These are phyloP conservation scores for Halcyon malimbica DNA, from an alignment of 2,113 vertebrate species.

Conservation along the genomic window DNA sequence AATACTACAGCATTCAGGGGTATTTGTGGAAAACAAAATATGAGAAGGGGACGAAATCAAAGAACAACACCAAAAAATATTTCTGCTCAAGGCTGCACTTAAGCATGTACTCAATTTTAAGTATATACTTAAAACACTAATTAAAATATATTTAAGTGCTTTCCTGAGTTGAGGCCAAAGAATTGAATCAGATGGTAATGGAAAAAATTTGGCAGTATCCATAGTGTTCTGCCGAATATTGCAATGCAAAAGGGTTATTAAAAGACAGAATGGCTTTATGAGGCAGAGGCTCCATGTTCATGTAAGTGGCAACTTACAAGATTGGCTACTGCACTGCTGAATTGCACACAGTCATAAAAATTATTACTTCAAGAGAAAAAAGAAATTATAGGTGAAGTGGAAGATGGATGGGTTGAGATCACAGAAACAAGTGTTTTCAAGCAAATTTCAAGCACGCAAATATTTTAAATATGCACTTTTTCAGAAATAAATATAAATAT, in stretches of 20 bases:
- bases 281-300: background rate
- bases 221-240: background rate
- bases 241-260: background rate
- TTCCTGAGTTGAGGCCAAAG: conserved; percentile 14
- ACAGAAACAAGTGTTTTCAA: background rate
- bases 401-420: background rate
- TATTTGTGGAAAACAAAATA: background rate
- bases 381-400: background rate
- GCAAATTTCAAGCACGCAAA: background rate
- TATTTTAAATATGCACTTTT: background rate
- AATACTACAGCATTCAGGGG: background rate
- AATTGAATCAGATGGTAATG: background rate
- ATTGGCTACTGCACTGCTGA: background rate
- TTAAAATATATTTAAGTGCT: conserved; percentile 11
- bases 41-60: background rate
- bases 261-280: background rate
- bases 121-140: background rate
- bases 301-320: background rate
- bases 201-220: background rate
- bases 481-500: background rate
- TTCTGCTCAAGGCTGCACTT: background rate
- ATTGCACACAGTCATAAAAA: background rate
- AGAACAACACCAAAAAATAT: background rate
- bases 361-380: background rate
- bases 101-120: background rate